Base-by-base conservation (phyloP, 2,797 vertebrate genomes). In the Sebastes elongatus region DNA sequence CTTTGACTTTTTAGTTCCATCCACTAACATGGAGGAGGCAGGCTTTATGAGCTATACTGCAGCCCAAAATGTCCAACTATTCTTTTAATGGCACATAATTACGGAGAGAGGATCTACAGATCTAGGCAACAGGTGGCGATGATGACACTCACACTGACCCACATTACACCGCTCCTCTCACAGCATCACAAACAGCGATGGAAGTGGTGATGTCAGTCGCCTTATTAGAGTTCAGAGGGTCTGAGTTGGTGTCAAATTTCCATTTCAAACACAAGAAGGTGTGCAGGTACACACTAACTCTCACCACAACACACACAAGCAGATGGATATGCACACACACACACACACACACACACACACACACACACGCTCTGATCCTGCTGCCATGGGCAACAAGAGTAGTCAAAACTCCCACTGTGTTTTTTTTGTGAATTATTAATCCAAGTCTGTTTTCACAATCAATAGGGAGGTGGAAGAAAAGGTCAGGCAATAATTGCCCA, bases 381-480 rank as follows among this genome's bases (percentile, higher is more conserved):
- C 77, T 92, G 78, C 86, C 85, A 88, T 70, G 69, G 81, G 90
- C 86, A 91, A 93, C 86, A 71, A 71, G 78, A 89, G 67, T 62
- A 82, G 76, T 87, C 70, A 83, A 90, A 90, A 89, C 82, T 82
- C 83, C 67, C 74, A 87, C 66, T 65, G 83, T 80, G 75, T 25
- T 68, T 62, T 70, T 83, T 79, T 81, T 61, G 77, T 85, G 64
- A 88, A 87, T 89, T 88, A 92, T 87, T 89, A 84, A 89, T 87
- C 72, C 53, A 73, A 86, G 80, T 86, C 75, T 88, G 80, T 89
- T 93, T 90, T 86, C 38, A 82, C 76, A 88, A 91, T 92, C 89
- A 90, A 80, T 85, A 78, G 52, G 56, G 62, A 84, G 76, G 79
- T 76, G 74, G 80, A 33, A 80, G 83, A 81, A 91, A 91, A 91